These are phyloP conservation scores for Hassar affinis DNA, from an alignment of 2,113 vertebrate species.

Conservation along the genomic window DNA sequence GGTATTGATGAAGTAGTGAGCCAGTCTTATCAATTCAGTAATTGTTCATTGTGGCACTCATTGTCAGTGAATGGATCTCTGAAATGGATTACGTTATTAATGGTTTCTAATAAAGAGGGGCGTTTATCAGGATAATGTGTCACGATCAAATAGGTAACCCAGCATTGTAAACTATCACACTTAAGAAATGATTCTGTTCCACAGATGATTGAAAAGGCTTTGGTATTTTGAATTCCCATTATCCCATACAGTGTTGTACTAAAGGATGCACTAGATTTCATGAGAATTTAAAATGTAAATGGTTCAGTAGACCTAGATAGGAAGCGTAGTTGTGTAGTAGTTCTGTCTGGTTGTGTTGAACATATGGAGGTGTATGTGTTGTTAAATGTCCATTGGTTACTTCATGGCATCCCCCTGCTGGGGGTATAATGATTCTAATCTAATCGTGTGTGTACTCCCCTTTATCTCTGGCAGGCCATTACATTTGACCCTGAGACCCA, in stretches of 20 bases:
- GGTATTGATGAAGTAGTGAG: conserved; percentile 60
- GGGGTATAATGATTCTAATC: conserved; percentile 54
- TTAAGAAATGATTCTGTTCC: not conserved
- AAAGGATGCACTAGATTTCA: not conserved
- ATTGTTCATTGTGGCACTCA: conserved; percentile 73
- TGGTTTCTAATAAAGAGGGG: conserved; percentile 69
- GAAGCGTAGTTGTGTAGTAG: too few species aligned
- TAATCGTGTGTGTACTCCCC: conserved; percentile 60
- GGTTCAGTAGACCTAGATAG: not conserved
- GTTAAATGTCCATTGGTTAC: conserved; percentile 39
- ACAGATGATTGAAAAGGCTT: conserved; percentile 26
- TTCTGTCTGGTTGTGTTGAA: not conserved
- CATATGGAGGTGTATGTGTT: conserved; percentile 38
- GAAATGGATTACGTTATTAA: conserved; percentile 68
- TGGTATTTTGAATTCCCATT: not conserved
- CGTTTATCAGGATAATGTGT: conserved; percentile 66
- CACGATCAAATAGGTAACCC: conserved; percentile 49
- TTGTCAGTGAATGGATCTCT: conserved; percentile 65
- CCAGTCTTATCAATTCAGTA: conserved; percentile 67
- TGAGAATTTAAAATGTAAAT: not conserved
- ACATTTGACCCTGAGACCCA: conserved; percentile 81
- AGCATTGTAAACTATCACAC: conserved; percentile 34
- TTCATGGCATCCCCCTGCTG: conserved; percentile 31
- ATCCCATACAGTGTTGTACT: not conserved
- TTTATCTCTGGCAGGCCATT: conserved; percentile 76